Percentiles rank a stretch among this genome's conserved stretches.
These are phyloP conservation scores for Rotaria macrura DNA, from an alignment of 2,888 invertebrate genomes.

Conservation along the genomic window DNA sequence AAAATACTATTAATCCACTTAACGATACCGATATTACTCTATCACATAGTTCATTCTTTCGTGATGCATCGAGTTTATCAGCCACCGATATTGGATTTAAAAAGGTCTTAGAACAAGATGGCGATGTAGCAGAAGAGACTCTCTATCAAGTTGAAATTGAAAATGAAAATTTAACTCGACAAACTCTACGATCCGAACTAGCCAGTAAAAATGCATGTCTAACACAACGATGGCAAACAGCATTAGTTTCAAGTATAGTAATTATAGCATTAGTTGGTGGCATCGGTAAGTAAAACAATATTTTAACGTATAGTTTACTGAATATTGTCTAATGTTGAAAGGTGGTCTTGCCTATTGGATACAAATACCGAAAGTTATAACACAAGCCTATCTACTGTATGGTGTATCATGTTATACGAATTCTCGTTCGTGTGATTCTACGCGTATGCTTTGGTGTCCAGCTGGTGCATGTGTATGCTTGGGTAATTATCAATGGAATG, in stretches of 20 bases:
- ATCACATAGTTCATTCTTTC: neutral
- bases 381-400: neutral
- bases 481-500: neutral
- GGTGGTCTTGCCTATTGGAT: neutral
- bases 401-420: neutral
- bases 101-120: neutral
- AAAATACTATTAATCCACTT: neutral
- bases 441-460: neutral
- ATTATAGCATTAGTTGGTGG: neutral
- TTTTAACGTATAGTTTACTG: too few species aligned
- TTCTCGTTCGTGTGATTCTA: neutral
- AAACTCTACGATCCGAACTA: neutral
- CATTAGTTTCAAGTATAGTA: neutral
- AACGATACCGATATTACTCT: neutral
- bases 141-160: neutral
- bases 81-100: neutral
- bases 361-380: neutral
- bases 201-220: neutral
- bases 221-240: conserved; percentile 11
- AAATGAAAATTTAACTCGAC: neutral
- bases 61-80: neutral
- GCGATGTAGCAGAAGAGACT: neutral
- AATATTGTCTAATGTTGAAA: neutral
- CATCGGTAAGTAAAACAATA: neutral
- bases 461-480: neutral